Percentiles rank a stretch among this genome's conserved stretches.
Conservation (phyloP, 2,113 vertebrate genomes). For the Python bivittatus region DNA sequence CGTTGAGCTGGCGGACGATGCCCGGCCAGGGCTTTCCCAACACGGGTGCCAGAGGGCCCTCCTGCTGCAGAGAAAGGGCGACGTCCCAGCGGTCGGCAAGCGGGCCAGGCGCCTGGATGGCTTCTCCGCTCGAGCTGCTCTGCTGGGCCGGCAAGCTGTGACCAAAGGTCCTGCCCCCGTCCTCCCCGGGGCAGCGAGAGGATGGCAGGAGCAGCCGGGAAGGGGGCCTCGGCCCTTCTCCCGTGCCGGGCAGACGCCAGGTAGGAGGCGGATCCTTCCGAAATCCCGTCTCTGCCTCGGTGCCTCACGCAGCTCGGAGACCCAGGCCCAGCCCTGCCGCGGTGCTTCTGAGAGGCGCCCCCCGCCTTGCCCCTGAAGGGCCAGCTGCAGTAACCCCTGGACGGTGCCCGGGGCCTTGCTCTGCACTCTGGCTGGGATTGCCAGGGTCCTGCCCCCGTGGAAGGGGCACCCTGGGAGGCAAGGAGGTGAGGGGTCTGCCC, state of each 20-base stretch:
- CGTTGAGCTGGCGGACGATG: no score
- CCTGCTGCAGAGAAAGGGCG: not conserved
- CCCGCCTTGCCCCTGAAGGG: not conserved
- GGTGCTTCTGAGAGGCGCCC: not conserved
- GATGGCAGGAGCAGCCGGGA: not conserved
- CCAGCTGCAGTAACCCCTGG: not conserved
- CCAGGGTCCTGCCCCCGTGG: no score
- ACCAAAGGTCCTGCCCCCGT: not conserved
- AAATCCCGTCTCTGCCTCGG: not conserved
- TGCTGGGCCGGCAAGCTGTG: not conserved
- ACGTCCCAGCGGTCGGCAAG: not conserved
- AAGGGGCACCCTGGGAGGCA: not conserved
- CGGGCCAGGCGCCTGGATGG: not conserved
- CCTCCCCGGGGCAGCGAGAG: not conserved
- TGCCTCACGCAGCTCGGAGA: not conserved
- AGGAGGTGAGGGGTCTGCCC: not conserved
- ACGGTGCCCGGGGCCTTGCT: not conserved
- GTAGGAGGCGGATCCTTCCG: not conserved
- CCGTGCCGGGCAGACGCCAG: not conserved
- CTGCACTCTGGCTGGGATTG: not conserved
- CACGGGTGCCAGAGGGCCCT: no score
- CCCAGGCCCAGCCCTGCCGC: not conserved
- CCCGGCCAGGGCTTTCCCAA: no score
- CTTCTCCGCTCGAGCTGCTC: not conserved
- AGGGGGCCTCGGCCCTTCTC: not conserved